Conservation (phyloP, 2,797 vertebrate genomes). For the Orientallactaga sibirica region DNA sequence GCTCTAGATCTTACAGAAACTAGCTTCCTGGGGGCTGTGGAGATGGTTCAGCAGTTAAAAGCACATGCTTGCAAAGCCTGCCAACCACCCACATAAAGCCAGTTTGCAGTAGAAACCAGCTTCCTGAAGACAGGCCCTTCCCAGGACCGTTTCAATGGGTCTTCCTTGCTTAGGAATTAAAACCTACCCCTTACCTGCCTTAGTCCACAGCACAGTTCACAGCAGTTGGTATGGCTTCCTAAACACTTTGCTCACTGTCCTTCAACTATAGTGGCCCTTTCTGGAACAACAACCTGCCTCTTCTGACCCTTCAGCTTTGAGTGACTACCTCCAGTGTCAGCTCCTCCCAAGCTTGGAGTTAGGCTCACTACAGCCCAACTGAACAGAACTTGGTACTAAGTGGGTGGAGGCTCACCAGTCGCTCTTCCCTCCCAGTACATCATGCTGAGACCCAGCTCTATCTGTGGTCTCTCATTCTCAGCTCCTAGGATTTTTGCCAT, state of each 20-base stretch:
- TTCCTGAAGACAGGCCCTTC: neutral
- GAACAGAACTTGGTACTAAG: neutral
- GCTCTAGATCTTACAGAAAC: no score
- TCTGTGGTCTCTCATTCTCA: neutral
- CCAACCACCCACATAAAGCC: no score
- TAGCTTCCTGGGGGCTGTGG: neutral
- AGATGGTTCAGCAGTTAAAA: no score
- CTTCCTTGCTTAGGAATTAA: neutral
- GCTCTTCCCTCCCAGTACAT: neutral
- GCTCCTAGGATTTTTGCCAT: neutral
- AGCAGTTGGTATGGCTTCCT: neutral
- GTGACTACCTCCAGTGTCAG: neutral
- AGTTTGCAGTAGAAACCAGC: no score
- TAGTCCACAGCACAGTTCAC: neutral
- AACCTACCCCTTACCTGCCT: neutral
- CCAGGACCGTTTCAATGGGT: neutral
- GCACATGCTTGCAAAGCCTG: no score
- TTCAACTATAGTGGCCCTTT: neutral
- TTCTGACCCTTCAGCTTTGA: neutral
- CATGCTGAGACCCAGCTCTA: neutral
- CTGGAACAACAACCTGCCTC: no score
- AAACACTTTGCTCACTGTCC: neutral
- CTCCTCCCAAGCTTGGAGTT: neutral
- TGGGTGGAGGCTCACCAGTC: rapidly evolving
- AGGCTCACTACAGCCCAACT: neutral